phyloP scores from a whole-genome alignment of 2,113 vertebrate species.

The Prunella fulvescens region DNA sequence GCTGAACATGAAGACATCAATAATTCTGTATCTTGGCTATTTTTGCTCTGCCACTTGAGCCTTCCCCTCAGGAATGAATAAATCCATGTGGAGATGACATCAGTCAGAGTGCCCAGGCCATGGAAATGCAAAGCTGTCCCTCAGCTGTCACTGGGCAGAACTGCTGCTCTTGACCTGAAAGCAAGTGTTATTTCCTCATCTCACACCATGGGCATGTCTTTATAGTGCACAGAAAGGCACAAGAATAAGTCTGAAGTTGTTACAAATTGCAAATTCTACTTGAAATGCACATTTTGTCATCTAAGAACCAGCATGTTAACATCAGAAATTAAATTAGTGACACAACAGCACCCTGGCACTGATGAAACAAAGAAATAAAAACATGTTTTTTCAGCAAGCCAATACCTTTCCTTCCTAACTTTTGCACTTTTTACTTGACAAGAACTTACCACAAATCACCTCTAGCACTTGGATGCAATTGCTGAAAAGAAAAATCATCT shows the following conservation, averaged over 20 bases:
- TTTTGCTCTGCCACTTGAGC: neutral
- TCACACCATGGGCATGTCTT: neutral
- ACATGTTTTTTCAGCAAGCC: neutral
- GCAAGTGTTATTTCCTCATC: neutral
- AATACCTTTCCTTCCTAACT: neutral
- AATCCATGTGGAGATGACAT: neutral
- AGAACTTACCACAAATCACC: neutral
- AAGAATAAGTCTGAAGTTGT: neutral
- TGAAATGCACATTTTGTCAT: neutral
- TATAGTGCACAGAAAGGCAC: neutral
- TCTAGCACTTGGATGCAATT: neutral
- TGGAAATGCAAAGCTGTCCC: neutral
- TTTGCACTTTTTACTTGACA: neutral
- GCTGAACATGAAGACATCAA: neutral
- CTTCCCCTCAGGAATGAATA: neutral
- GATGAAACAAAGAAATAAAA: neutral
- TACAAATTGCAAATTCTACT: neutral
- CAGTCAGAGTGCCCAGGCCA: neutral
- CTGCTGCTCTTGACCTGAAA: neutral
- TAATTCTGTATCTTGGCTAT: neutral
- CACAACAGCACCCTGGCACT: neutral
- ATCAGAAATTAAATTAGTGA: neutral
- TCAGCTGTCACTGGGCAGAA: neutral
- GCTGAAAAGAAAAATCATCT: neutral
- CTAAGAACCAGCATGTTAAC: neutral